phyloP scores from a whole-genome alignment of 1,140 invertebrate species.

The Bombus ignitus region DNA sequence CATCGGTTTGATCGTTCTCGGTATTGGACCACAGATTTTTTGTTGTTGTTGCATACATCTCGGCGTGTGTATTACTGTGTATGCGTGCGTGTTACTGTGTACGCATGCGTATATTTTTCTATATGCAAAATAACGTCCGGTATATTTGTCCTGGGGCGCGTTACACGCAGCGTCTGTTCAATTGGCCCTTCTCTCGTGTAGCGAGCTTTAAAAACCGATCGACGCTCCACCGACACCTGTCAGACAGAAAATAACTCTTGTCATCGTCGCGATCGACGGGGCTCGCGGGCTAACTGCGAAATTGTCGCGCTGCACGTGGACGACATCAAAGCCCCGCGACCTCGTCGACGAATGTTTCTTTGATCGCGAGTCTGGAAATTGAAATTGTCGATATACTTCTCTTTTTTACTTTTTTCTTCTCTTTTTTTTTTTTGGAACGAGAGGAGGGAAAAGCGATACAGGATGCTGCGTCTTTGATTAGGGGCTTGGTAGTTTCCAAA shows the following conservation, averaged over 20 bases:
- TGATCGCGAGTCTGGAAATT: slow-evolving; percentile 11
- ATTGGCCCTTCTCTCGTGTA: slow-evolving; percentile 58
- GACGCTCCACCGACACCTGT: slow-evolving; percentile 65
- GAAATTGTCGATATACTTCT: not conserved
- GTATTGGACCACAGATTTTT: slow-evolving; percentile 15
- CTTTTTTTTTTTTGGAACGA: too few relatives aligned
- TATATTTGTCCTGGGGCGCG: slow-evolving; percentile 36
- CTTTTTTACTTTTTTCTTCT: not conserved
- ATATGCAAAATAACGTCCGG: slow-evolving; percentile 52
- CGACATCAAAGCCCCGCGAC: slow-evolving; percentile 27
- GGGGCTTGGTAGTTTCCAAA: not conserved
- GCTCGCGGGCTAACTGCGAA: slow-evolving; percentile 39
- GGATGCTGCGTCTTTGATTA: not conserved
- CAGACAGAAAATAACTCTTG: slow-evolving; percentile 67
- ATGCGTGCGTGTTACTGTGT: too few relatives aligned
- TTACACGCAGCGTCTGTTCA: slow-evolving; percentile 59
- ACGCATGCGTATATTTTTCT: slow-evolving; percentile 23
- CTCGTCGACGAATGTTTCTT: slow-evolving; percentile 7
- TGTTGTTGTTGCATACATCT: not conserved
- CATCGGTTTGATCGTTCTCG: slow-evolving; percentile 15
- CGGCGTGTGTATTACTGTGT: too few relatives aligned
- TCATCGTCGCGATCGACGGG: slow-evolving; percentile 61
- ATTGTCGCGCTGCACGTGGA: slow-evolving; percentile 7
- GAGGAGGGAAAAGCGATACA: too few relatives aligned
- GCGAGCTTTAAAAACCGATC: slow-evolving; percentile 51